phyloP scores from a whole-genome alignment of 2,797 vertebrate species.

The Centroberyx gerrardi region DNA sequence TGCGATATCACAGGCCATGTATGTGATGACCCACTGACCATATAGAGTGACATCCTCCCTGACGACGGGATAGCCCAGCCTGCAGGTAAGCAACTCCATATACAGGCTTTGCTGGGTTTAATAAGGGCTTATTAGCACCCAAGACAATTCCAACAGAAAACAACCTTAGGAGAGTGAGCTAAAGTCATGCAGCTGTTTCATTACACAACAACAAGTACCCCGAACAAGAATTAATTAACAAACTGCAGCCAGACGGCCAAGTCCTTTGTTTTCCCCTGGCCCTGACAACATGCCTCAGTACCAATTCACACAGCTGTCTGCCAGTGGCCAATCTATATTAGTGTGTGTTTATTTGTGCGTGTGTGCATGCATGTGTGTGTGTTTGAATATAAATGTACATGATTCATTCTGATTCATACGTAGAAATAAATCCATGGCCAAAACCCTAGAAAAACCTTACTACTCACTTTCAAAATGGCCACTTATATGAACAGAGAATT shows the following conservation, averaged over 20 bases:
- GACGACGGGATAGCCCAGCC: slow-evolving; percentile 52
- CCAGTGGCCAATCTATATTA: slow-evolving; percentile 28
- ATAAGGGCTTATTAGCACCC: slow-evolving; percentile 72
- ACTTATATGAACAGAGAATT: slow-evolving; percentile 49
- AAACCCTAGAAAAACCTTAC: slow-evolving; percentile 33
- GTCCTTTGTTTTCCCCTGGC: slow-evolving; percentile 56
- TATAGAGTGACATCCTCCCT: slow-evolving; percentile 29
- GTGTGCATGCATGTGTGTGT: neutral
- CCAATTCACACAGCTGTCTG: slow-evolving; percentile 57
- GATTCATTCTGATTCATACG: slow-evolving; percentile 15
- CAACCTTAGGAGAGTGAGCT: slow-evolving; percentile 69
- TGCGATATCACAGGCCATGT: slow-evolving; percentile 24
- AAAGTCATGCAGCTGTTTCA: slow-evolving; percentile 77
- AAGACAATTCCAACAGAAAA: slow-evolving; percentile 69
- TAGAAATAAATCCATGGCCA: slow-evolving; percentile 18
- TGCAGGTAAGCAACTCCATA: slow-evolving; percentile 21
- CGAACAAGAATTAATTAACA: slow-evolving; percentile 80
- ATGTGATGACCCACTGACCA: slow-evolving; percentile 42
- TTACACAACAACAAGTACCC: slow-evolving; percentile 76
- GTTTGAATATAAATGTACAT: neutral
- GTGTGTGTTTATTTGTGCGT: neutral
- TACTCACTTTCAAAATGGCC: slow-evolving; percentile 67
- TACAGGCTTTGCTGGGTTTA: slow-evolving; percentile 21
- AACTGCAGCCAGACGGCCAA: slow-evolving; percentile 47
- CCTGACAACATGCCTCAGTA: slow-evolving; percentile 47